Percentiles rank a stretch among this genome's conserved stretches.
Conservation (phyloP, 2,888 invertebrate species). For the Phyto melanocephala region DNA sequence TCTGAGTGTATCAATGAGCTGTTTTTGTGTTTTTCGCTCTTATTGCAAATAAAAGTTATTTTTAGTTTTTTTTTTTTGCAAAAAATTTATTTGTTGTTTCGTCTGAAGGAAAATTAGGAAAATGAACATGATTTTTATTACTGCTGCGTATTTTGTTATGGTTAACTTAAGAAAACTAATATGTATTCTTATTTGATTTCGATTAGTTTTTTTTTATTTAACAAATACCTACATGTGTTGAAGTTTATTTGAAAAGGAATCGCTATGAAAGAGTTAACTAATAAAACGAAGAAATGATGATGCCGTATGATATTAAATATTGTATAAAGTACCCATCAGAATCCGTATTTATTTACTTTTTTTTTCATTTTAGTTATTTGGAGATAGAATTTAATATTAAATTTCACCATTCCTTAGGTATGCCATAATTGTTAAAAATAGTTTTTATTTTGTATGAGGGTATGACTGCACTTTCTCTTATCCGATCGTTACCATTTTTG, state of each 20-base stretch:
- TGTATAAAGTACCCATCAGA: too few species aligned
- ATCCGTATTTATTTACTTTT: too few species aligned
- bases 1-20: conserved; percentile 6
- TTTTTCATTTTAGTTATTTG: too few species aligned
- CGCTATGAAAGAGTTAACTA: not conserved
- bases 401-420: too few species aligned
- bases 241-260: not conserved
- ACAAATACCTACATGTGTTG: not conserved
- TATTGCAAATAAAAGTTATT: conserved; percentile 43
- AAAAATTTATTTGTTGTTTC: not conserved
- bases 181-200: not conserved
- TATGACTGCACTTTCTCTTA: too few species aligned
- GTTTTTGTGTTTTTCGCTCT: conserved; percentile 8
- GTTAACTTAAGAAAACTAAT: not conserved
- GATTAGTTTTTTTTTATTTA: not conserved
- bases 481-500: too few species aligned
- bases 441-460: too few species aligned
- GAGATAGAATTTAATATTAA: too few species aligned
- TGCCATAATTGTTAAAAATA: too few species aligned
- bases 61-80: conserved; percentile 33
- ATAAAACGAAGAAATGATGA: not conserved
- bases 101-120: conserved; percentile 17
- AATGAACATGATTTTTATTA: conserved; percentile 49
- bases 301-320: not conserved
- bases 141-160: not conserved